Evolutionary conservation across 1,140 invertebrate genomes (phyloP).

Genomic region (Drosophila watanabei): DNA sequence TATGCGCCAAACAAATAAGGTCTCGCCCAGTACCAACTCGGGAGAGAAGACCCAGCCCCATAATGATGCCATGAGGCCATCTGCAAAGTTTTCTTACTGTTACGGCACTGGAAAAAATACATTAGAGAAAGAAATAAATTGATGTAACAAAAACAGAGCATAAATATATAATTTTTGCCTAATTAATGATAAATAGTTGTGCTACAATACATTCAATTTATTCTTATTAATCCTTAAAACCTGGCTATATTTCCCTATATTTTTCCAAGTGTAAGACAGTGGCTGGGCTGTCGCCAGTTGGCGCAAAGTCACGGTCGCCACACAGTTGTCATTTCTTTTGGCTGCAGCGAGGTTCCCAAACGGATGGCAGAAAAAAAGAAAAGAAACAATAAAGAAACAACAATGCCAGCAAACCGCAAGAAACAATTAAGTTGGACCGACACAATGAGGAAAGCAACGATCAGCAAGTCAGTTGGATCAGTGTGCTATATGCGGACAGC

Average conservation of each 20-base stretch:
- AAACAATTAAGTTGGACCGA: conserved; percentile 64
- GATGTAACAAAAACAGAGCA: no score
- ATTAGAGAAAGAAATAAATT: no score
- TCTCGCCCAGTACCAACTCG: conserved; percentile 51
- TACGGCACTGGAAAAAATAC: conserved; percentile 14
- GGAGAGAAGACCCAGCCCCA: conserved; percentile 40
- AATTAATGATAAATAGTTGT: no score
- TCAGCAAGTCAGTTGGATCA: conserved; percentile 24
- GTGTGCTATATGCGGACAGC: conserved; percentile 11
- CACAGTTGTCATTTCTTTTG: conserved; percentile 28
- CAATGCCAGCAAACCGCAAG: conserved; percentile 53
- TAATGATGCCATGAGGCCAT: conserved; percentile 67
- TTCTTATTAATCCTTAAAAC: not conserved
- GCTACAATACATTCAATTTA: not conserved
- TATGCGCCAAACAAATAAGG: conserved; percentile 77
- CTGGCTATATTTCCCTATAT: not conserved
- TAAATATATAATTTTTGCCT: no score
- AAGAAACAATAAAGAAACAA: conserved; percentile 22
- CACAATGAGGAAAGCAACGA: conserved; percentile 38
- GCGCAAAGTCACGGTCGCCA: conserved; percentile 69
- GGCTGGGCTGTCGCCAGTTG: conserved; percentile 53
- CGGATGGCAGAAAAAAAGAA: conserved; percentile 23
- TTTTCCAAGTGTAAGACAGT: conserved; percentile 22
- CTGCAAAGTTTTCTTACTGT: conserved; percentile 57
- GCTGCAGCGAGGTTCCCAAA: conserved; percentile 19